Base-by-base conservation (phyloP, 2,888 invertebrate species). In the Prostheceraeus crozeri region DNA sequence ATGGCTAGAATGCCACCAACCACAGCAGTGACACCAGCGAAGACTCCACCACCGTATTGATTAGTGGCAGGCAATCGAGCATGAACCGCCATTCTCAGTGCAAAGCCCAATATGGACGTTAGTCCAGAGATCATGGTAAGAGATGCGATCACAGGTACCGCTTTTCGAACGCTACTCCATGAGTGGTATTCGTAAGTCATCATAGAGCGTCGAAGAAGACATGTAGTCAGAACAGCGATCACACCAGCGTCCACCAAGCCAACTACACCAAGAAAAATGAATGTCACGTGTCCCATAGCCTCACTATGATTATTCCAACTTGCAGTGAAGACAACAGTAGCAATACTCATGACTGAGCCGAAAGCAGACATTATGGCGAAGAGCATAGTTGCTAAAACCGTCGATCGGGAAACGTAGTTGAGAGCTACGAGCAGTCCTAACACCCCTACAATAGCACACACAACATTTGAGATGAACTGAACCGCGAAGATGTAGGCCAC, bases 101-200 rank as follows among this genome's bases (percentile, higher is more conserved):
- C 48, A 48, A 48, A 48, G 4, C 48, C 48, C 6, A 48, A 30
- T 30, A 48, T 48, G 16, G 16, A 25, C 3, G 48, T 48, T 4
- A 25, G 27, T 4, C 48, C 48, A n/a, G 48, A 8, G 4, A 48
- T 48, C 11, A 48, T 48, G 25, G 28, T 25, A 4, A 48, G 14
- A 6, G 48, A 48, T 3, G 48, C 25, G 3, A 48, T 10, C 4
- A 48, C 48, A 4, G 48, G 48, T 11, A 48, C 48, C 10, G 27
- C 28, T 4, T 28, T 30, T 4, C 25, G 25, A 6, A 48, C 4
- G 19, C 16, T 21, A 21, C 27, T 4, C 16, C 27, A 6, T 8
- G 48, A 48, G 48, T 48, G 48, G 48, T 48, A 48, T 10, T 48
- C 48, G 27, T 28, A 48, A 19, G 27, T 48, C 11, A 28, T 30